These are phyloP conservation scores for Bubalus kerabau DNA, from an alignment of 2,113 vertebrate genomes.

Conservation along the genomic window DNA sequence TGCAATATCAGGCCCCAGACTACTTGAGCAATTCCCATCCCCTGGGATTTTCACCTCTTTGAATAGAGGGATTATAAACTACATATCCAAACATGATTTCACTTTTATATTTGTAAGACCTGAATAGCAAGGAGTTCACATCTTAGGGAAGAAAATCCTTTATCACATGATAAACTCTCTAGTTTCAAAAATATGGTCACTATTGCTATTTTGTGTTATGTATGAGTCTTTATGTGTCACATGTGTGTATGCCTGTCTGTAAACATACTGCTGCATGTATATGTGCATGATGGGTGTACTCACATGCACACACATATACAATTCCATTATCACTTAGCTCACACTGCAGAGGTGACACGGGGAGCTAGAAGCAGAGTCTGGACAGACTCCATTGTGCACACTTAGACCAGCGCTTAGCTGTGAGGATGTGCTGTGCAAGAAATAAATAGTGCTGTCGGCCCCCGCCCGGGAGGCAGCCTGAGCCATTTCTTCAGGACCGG, in stretches of 20 bases:
- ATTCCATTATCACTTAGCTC: neutral
- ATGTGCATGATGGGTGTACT: no score
- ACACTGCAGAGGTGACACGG: neutral
- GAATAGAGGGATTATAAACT: neutral
- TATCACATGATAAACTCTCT: neutral
- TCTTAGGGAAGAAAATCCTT: neutral
- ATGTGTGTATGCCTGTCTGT: no score
- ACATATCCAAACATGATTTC: neutral
- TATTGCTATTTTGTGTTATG: neutral
- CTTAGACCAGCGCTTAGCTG: neutral
- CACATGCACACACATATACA: neutral
- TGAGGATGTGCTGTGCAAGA: neutral
- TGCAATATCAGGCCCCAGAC: neutral
- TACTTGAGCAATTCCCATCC: neutral
- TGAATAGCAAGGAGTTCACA: neutral
- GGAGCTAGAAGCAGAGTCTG: neutral
- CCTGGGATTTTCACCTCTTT: neutral
- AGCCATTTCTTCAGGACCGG: neutral
- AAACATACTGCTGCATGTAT: neutral
- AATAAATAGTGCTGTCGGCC: accelerated
- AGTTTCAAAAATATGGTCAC: neutral
- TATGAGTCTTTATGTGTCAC: neutral
- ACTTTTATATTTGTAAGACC: neutral
- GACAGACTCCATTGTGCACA: neutral
- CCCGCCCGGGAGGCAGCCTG: accelerated